These are phyloP conservation scores for Amphiura filiformis DNA, from an alignment of 35 echinoderm and acorn worm genomes.

Conservation along the genomic window DNA sequence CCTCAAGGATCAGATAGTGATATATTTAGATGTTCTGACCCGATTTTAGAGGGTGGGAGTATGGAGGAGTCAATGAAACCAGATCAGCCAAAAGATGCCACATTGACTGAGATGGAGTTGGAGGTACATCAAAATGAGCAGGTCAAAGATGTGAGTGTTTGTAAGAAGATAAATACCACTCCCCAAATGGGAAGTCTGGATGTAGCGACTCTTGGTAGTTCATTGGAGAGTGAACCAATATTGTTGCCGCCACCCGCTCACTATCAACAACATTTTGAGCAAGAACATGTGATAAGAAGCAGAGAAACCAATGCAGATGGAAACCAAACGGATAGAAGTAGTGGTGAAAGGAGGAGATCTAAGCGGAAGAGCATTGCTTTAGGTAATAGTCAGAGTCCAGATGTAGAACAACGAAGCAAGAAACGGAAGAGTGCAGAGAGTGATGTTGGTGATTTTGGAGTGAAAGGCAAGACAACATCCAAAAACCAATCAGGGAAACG, in stretches of 20 bases:
- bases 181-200: not conserved
- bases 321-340: no score
- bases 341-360: not conserved
- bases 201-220: not conserved
- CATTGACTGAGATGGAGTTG: not conserved
- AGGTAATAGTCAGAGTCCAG: conserved; percentile 2
- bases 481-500: no score
- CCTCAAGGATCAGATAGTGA: not conserved
- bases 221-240: conserved; percentile 20
- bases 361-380: conserved; percentile 7
- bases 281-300: not conserved
- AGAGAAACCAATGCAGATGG: not conserved
- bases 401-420: not conserved
- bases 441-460: not conserved
- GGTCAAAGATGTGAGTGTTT: not conserved
- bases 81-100: not conserved
- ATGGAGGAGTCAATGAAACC: no score
- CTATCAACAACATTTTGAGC: conserved; percentile 5
- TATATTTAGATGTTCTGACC: not conserved
- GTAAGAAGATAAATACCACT: not conserved
- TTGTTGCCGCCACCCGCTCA: conserved; percentile 18
- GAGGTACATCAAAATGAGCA: not conserved
- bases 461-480: not conserved
- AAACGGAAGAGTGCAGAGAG: conserved; percentile 3
- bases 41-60: not conserved